Conservation (phyloP, 2,113 vertebrate genomes). For the Mugil cephalus region DNA sequence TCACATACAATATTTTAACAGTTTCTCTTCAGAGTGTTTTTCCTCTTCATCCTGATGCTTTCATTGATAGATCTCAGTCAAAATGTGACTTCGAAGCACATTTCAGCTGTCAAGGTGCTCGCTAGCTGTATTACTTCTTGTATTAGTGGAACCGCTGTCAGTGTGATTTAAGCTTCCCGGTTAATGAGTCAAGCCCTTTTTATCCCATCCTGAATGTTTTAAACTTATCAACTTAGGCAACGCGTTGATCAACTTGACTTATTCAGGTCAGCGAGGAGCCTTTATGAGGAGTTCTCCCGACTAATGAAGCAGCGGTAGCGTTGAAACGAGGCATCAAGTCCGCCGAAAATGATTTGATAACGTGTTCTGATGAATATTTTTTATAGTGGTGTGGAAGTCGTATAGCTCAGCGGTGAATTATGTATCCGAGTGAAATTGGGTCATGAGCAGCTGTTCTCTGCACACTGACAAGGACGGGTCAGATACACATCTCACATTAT, state of each 20-base stretch:
- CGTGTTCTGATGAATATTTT: conserved; percentile 71
- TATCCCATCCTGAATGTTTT: conserved; percentile 66
- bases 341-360: conserved; percentile 50
- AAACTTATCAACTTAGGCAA: conserved; percentile 56
- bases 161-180: conserved; percentile 27
- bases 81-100: conserved; percentile 14
- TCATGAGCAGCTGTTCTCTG: conserved; percentile 64
- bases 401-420: conserved; percentile 61
- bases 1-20: background rate
- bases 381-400: conserved; percentile 46
- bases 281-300: conserved; percentile 57
- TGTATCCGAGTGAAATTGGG: conserved; percentile 70
- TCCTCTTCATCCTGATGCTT: background rate
- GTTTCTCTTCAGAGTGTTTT: conserved; percentile 2
- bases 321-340: conserved; percentile 9
- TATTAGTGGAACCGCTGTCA: conserved; percentile 35
- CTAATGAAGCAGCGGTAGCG: conserved; percentile 56
- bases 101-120: conserved; percentile 17
- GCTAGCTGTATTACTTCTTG: conserved; percentile 2
- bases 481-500: conserved; percentile 53
- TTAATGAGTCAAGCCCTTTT: conserved; percentile 56
- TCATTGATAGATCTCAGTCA: conserved; percentile 12
- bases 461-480: conserved; percentile 67
- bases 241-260: conserved; percentile 71
- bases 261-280: conserved; percentile 69